Percentiles rank a stretch among this genome's conserved stretches.
phyloP scores from a whole-genome alignment of 2,113 vertebrate species.

The Benitochromis conjunctus region DNA sequence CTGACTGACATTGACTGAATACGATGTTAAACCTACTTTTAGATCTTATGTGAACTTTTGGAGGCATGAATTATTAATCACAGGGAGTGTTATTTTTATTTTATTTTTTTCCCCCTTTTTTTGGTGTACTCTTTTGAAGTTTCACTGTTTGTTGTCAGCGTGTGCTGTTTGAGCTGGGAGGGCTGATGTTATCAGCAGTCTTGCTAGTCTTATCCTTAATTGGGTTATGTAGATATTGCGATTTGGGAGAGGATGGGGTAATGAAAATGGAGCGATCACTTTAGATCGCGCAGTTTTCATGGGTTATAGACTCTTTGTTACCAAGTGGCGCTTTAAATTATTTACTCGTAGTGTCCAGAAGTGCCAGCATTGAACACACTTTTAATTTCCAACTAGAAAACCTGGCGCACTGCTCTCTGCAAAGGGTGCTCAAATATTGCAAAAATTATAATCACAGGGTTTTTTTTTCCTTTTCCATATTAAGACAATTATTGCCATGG shows the following conservation, averaged over 20 bases:
- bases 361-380: not conserved
- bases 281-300: not conserved
- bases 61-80: constrained; percentile 36
- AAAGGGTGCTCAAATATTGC: not conserved
- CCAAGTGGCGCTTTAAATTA: not conserved
- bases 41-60: not conserved
- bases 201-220: constrained; percentile 34
- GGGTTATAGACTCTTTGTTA: not conserved
- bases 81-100: not conserved
- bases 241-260: not conserved
- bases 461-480: not conserved
- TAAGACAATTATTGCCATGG: not conserved
- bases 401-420: not conserved
- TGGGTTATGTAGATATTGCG: constrained; percentile 25
- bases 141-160: not conserved
- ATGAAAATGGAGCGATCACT: not conserved
- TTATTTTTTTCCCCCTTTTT: not conserved
- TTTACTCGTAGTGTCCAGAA: not conserved
- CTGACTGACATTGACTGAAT: not conserved
- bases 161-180: not conserved
- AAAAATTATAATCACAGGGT: not conserved
- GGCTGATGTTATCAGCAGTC: constrained; percentile 33
- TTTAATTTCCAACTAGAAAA: not conserved
- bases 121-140: constrained; percentile 34
- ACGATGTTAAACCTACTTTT: not conserved